These are phyloP conservation scores for Xanthia togata DNA, from an alignment of 2,888 invertebrate species.

Conservation along the genomic window DNA sequence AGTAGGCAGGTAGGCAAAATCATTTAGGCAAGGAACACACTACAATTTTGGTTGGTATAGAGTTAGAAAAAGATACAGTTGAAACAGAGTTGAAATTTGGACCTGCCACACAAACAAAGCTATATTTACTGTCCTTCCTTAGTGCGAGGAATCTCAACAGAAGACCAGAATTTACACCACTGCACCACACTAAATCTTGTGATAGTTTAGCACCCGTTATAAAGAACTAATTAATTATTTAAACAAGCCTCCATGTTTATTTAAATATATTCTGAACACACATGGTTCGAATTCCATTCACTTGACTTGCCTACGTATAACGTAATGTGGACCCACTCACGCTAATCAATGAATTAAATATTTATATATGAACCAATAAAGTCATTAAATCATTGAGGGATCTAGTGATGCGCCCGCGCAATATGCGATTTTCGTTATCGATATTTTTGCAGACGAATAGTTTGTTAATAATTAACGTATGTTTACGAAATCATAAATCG, in stretches of 20 bases:
- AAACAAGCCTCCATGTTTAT: slow-evolving; percentile 29
- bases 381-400: slow-evolving; percentile 52
- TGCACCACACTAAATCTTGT: not conserved
- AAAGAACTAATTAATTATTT: slow-evolving; percentile 43
- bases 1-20: not conserved
- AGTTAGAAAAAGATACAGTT: not conserved
- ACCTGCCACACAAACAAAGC: not conserved
- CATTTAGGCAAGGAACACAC: not conserved
- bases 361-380: slow-evolving; percentile 60
- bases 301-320: slow-evolving; percentile 8
- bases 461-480: not conserved
- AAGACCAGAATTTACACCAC: not conserved
- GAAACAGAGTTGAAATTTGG: not conserved
- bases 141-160: not conserved
- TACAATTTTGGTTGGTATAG: not conserved
- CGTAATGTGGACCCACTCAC: slow-evolving; percentile 32
- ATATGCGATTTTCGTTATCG: slow-evolving; percentile 14
- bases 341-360: slow-evolving; percentile 59
- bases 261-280: slow-evolving; percentile 39
- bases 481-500: not conserved
- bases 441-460: slow-evolving; percentile 1
- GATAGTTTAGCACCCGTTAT: slow-evolving; percentile 36
- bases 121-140: not conserved
- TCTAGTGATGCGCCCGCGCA: slow-evolving; percentile 34
- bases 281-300: slow-evolving; percentile 51